A percentile compares a stretch with the other conserved stretches of the same genome.
Conservation (phyloP, 2,113 vertebrate genomes). For the Enhydra lutris region DNA sequence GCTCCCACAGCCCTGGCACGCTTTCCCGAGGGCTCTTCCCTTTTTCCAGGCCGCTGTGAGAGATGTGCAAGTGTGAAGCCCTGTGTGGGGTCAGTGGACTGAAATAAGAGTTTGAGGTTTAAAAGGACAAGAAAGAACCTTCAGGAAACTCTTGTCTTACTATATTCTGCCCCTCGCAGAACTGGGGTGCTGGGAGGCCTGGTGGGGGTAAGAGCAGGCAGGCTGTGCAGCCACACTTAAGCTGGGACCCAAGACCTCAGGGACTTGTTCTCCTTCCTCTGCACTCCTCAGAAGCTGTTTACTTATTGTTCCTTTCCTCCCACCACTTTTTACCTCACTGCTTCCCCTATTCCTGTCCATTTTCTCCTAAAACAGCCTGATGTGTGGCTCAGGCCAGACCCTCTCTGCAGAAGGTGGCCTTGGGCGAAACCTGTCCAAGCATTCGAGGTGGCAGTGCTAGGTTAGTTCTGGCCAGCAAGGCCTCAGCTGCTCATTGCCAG, state of each 20-base stretch:
- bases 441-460: background rate
- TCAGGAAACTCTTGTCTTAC: background rate
- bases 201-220: background rate
- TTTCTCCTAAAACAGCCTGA: background rate
- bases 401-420: background rate
- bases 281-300: background rate
- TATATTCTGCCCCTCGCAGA: background rate
- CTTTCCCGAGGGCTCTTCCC: background rate
- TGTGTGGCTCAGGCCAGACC: background rate
- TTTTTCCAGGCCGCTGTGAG: background rate
- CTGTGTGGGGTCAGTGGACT: background rate
- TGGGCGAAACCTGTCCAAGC: background rate
- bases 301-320: background rate
- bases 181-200: background rate
- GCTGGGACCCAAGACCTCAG: background rate
- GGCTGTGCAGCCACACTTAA: background rate
- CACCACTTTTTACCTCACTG: background rate
- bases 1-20: background rate
- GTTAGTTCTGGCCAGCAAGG: background rate
- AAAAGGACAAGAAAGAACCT: background rate
- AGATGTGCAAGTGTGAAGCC: background rate
- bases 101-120: background rate
- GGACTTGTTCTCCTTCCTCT: background rate
- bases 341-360: background rate
- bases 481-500: background rate